Percentiles rank a stretch among this genome's conserved stretches.
These are phyloP conservation scores for Aphidius gifuensis DNA, from an alignment of 1,140 invertebrate species.

Conservation along the genomic window DNA sequence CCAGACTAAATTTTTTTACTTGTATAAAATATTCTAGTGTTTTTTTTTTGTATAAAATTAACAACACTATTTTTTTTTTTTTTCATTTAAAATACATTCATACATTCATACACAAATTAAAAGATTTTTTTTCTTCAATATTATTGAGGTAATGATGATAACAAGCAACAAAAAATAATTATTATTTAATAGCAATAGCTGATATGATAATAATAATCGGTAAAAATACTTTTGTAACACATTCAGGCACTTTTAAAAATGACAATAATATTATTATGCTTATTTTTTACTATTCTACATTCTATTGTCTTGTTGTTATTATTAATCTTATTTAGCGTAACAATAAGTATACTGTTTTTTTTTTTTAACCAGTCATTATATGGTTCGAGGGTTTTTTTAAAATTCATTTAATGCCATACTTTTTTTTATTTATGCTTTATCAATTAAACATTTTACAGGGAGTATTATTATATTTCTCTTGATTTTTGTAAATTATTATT, in stretches of 20 bases:
- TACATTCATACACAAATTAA: background rate
- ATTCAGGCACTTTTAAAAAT: conserved; percentile 19
- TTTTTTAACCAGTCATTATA: background rate
- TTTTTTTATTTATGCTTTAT: background rate
- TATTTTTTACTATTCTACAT: conserved; percentile 3
- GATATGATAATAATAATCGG: background rate
- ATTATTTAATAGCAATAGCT: background rate
- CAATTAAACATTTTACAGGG: background rate
- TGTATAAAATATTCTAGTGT: too few relatives aligned
- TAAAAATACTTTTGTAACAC: conserved; percentile 13
- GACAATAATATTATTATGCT: conserved; percentile 1
- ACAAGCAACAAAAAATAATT: too few relatives aligned
- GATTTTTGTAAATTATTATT: too few relatives aligned
- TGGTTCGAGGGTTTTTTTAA: background rate
- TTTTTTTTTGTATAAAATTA: too few relatives aligned
- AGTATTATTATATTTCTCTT: too few relatives aligned
- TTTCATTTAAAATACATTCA: conserved; percentile 8
- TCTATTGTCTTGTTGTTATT: background rate
- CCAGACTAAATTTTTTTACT: too few relatives aligned
- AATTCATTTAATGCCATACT: background rate
- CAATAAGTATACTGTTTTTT: too few relatives aligned
- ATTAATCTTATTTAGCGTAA: too few relatives aligned
- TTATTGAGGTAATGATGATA: background rate
- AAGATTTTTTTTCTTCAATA: background rate
- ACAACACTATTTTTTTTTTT: background rate